phyloP scores from a whole-genome alignment of 2,113 vertebrate genomes.

The Aspiorhynchus laticeps region DNA sequence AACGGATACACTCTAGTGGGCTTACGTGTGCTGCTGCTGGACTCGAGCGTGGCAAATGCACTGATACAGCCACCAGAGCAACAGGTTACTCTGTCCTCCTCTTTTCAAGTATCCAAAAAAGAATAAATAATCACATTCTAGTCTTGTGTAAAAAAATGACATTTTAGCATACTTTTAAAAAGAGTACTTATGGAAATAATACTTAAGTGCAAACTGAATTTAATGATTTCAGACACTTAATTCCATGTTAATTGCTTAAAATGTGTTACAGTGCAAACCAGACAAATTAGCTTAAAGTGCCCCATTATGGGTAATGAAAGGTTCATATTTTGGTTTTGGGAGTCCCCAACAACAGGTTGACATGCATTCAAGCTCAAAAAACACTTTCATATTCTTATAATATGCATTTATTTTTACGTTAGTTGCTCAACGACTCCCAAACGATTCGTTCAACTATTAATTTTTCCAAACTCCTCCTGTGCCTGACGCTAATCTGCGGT shows the following conservation, averaged over 20 bases:
- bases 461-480: too few relatives aligned
- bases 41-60: constrained; percentile 38
- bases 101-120: not conserved
- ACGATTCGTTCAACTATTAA: too few relatives aligned
- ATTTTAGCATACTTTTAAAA: not conserved
- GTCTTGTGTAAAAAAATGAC: not conserved
- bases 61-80: not conserved
- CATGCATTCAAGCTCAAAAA: too few relatives aligned
- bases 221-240: not conserved
- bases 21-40: constrained; percentile 65
- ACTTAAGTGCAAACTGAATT: not conserved
- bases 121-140: not conserved
- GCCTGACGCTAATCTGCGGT: too few relatives aligned
- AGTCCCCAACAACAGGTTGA: too few relatives aligned
- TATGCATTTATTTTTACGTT: too few relatives aligned
- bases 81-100: constrained; percentile 1
- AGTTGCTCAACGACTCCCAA: too few relatives aligned
- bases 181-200: not conserved
- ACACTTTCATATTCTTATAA: too few relatives aligned
- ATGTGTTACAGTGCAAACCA: not conserved
- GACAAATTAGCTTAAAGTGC: not conserved
- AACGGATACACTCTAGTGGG: constrained; percentile 70
- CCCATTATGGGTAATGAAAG: too few relatives aligned
- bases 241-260: not conserved
- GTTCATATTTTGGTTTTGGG: too few relatives aligned